Conservation (phyloP, 2,888 invertebrate genomes). For the Gasteruption jaculator region DNA sequence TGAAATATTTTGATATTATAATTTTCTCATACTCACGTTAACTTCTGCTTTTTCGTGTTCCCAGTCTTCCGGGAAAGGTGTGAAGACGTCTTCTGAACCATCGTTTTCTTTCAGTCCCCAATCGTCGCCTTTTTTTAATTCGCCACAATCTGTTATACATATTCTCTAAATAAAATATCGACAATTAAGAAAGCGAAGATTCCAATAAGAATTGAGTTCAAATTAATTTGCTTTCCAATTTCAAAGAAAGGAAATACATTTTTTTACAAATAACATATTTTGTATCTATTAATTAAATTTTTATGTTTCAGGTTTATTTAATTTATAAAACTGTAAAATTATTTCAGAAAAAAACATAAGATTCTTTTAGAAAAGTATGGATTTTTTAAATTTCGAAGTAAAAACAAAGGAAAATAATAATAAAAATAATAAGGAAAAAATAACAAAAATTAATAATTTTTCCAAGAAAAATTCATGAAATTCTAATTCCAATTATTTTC, state of each 20-base stretch:
- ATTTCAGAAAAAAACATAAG: too few species aligned
- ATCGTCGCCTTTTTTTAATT: constrained; percentile 57
- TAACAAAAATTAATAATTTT: too few species aligned
- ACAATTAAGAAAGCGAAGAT: constrained; percentile 7
- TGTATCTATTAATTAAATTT: background rate
- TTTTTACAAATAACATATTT: too few species aligned
- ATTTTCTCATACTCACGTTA: constrained; percentile 24
- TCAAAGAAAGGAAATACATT: too few species aligned
- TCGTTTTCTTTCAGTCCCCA: constrained; percentile 70
- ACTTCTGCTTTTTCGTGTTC: constrained; percentile 44
- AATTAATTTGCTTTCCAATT: too few species aligned
- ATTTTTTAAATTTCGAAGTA: too few species aligned
- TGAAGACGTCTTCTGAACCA: constrained; percentile 66
- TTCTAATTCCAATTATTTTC: background rate
- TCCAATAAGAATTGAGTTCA: too few species aligned
- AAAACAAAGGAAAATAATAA: too few species aligned
- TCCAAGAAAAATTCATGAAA: constrained; percentile 10
- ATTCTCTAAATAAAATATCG: constrained; percentile 30
- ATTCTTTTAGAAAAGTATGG: too few species aligned
- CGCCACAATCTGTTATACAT: constrained; percentile 64
- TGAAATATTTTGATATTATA: constrained; percentile 3
- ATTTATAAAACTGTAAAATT: constrained; percentile 1
- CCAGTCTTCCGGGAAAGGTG: constrained; percentile 77
- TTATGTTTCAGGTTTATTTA: background rate
- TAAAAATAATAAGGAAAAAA: too few species aligned